phyloP scores from a whole-genome alignment of 2,113 vertebrate species.

The Heterochromis multidens region DNA sequence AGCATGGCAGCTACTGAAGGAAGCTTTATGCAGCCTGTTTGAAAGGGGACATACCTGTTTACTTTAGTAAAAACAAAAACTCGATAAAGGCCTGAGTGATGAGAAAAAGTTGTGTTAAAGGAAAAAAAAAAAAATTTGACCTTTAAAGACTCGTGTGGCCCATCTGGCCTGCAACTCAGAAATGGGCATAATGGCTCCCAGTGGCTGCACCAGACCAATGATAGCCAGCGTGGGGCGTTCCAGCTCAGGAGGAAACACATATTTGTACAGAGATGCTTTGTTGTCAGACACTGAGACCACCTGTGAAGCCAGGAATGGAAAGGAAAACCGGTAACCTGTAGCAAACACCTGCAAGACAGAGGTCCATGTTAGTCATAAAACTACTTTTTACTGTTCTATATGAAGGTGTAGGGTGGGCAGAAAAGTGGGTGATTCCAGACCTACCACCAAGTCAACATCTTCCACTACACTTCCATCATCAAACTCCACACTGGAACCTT shows the following conservation, averaged over 20 bases:
- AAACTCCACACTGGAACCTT: slow-evolving; percentile 82
- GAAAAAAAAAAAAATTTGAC: slow-evolving; percentile 58
- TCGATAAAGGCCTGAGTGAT: background rate
- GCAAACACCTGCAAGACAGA: slow-evolving; percentile 79
- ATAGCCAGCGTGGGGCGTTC: slow-evolving; percentile 84
- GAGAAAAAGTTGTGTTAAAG: background rate
- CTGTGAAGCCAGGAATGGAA: slow-evolving; percentile 81
- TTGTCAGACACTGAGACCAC: slow-evolving; percentile 79
- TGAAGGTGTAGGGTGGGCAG: background rate
- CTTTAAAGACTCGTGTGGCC: slow-evolving; percentile 87
- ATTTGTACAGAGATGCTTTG: slow-evolving; percentile 83
- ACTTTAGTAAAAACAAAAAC: background rate
- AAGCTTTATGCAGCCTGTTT: slow-evolving; percentile 73
- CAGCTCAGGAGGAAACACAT: slow-evolving; percentile 79
- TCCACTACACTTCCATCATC: slow-evolving; percentile 84
- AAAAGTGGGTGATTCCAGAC: background rate
- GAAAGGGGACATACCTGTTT: background rate
- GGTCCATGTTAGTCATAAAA: background rate
- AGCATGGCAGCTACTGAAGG: slow-evolving; percentile 75
- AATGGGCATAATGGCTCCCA: slow-evolving; percentile 91
- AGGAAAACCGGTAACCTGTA: slow-evolving; percentile 89
- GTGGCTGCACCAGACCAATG: slow-evolving; percentile 87
- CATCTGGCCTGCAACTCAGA: slow-evolving; percentile 89
- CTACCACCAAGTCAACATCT: slow-evolving; percentile 77
- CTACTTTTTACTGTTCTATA: background rate